Base-by-base conservation (phyloP, 2,888 invertebrate species). In the Maniola hyperantus region DNA sequence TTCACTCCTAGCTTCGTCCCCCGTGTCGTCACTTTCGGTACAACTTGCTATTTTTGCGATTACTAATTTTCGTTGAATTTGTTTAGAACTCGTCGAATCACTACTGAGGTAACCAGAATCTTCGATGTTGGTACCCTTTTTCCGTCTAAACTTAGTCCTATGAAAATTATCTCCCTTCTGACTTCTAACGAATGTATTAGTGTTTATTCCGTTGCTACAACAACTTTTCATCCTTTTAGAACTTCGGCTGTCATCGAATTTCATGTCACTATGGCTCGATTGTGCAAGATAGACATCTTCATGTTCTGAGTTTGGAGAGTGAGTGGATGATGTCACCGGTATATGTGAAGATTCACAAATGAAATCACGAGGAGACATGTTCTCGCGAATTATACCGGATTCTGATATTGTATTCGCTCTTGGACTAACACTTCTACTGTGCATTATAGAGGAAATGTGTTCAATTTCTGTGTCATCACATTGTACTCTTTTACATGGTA, bases 71-170 rank as follows among this genome's bases (percentile, higher is more conserved):
- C 87, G 89, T 74, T 81, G 84, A 72, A 89, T 75, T 73, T 84
- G 86, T 68, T 90, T 88, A 0, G 94, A 94, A 76, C 94, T 94
- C 46, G 93, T 93, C 1, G 97, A 97, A 78, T 97, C 97, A 42
- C 96, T 96, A 81, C 97, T 97, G 67, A 97, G 93, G 79, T 97
- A 97, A 0, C 97, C 97, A 0, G 97, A 96, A 82, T 97, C 97
- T 80, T 96, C 94, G 59, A 95, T 93, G 74, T 80, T 86, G 1
- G 76, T 72, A 42, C 91, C 84, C 76, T 92, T 88, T 73, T 88
- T 87, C 71, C 88, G 79, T 63, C 85, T 82, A 71, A 82, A 83
- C 65, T 82, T 79, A 66, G 80, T 71, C 57, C 85, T 88, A n/a
- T 65, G 65, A 39, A 65, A 77, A 77, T 66, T 78, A 71, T 87